Base-by-base conservation (phyloP, 2,113 vertebrate species). In the Sorex araneus region DNA sequence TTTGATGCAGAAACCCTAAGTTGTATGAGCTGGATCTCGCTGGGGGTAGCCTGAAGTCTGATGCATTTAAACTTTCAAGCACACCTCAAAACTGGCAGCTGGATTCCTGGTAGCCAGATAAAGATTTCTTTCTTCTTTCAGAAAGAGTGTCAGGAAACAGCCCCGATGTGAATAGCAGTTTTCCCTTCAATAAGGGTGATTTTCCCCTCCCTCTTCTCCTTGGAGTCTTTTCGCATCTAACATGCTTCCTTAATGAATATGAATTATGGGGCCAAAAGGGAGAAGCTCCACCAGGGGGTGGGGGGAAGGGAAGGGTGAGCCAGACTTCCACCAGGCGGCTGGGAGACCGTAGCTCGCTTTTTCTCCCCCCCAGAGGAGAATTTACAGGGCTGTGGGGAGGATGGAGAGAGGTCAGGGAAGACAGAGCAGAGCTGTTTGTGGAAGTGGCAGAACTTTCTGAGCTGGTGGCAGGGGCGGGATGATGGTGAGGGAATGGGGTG, bases 171-270 rank as follows among this genome's bases (percentile, higher is more conserved):
- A 87, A 67, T 43, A 71, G 81, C 32, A 71, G 64, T n/a, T 40
- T 95, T 92, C 78, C 78, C 63, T 86, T 92, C 57, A n/a, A 60
- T 28, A 30, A 50, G 57, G 10, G 34, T 66, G 60, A 79, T 54
- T 60, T 78, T 73, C 67, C 19, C 19, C 18, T 19, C 13, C 47
- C 47, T 50, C 64, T 80, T 27, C 75, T 91, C 47, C 82, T 92
- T 91, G 84, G 73, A 70, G 63, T 91, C 69, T 96, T 92, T 94
- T 43, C 78, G 32, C 8, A 80, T 74, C 74, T 86, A 78, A 32
- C 25, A 28, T 87, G 71, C 75, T 88, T 91, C 70, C 88, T 79
- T 78, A 88, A 85, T 67, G 47, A 77, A 45, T 54, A 16, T 70
- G 74, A 90, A 23, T 82, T 85, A 89, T 16, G 50, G 74, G 78